Evolutionary conservation across 2,888 invertebrate genomes (phyloP).

Genomic region (Heteropelma amictum): DNA sequence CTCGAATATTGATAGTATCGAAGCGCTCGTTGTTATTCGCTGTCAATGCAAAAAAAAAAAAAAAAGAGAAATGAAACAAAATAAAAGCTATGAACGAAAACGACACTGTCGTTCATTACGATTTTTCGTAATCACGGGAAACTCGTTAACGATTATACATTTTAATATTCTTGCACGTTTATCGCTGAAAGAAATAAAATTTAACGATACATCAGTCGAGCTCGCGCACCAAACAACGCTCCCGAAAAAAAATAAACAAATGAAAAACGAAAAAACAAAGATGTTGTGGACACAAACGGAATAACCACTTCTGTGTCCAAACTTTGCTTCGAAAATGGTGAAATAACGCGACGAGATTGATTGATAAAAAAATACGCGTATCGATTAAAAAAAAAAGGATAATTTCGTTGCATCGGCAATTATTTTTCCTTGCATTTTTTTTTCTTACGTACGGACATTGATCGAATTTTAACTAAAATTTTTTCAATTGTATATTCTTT

Average conservation of each 20-base stretch:
- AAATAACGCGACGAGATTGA: slow-evolving; percentile 9
- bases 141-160: slow-evolving; percentile 3
- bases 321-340: slow-evolving; percentile 60
- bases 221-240: slow-evolving; percentile 55
- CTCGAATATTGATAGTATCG: slow-evolving; percentile 42
- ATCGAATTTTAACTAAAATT: too few relatives aligned
- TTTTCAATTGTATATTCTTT: too few relatives aligned
- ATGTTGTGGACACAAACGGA: slow-evolving; percentile 61
- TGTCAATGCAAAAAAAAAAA: neutral
- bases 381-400: neutral
- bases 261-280: slow-evolving; percentile 29
- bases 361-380: slow-evolving; percentile 9
- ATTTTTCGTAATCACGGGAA: slow-evolving; percentile 5
- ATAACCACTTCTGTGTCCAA: slow-evolving; percentile 76
- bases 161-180: slow-evolving; percentile 18
- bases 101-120: neutral
- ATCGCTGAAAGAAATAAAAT: neutral
- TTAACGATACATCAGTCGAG: slow-evolving; percentile 22
- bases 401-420: too few relatives aligned
- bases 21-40: slow-evolving; percentile 27
- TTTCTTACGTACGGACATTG: too few relatives aligned
- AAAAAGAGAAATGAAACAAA: neutral
- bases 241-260: slow-evolving; percentile 40
- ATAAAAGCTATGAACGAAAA: neutral
- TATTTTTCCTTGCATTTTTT: too few relatives aligned